Conservation (phyloP, 2,113 vertebrate species). For the Podilymbus podiceps region DNA sequence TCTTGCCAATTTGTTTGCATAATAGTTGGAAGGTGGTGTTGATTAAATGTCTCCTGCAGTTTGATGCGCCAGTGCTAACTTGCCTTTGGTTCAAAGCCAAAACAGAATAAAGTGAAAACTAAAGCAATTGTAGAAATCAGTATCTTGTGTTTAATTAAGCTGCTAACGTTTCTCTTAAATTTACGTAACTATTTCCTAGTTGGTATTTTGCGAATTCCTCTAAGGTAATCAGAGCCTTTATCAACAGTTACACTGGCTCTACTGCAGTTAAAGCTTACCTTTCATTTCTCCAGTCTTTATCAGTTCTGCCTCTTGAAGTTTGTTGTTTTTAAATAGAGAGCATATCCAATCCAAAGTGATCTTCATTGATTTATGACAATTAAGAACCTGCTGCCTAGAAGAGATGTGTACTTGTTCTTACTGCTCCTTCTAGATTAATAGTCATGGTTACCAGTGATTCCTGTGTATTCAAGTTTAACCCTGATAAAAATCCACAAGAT, state of each 20-base stretch:
- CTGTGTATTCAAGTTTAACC: neutral
- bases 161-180: neutral
- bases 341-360: neutral
- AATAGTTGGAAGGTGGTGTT: neutral
- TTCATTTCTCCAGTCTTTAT: neutral
- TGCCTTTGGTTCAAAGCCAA: neutral
- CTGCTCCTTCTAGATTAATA: neutral
- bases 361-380: neutral
- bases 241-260: neutral
- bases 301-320: neutral
- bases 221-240: neutral
- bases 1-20: slow-evolving; percentile 12
- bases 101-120: neutral
- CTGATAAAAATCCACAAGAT: neutral
- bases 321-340: neutral
- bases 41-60: neutral
- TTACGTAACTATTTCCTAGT: neutral
- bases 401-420: neutral
- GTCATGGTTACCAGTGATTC: neutral
- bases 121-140: neutral
- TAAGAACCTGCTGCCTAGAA: neutral
- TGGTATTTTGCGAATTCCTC: neutral
- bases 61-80: neutral
- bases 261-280: neutral
- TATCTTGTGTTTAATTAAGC: neutral